phyloP scores from a whole-genome alignment of 1,140 invertebrate genomes.

The Carposina sasakii region DNA sequence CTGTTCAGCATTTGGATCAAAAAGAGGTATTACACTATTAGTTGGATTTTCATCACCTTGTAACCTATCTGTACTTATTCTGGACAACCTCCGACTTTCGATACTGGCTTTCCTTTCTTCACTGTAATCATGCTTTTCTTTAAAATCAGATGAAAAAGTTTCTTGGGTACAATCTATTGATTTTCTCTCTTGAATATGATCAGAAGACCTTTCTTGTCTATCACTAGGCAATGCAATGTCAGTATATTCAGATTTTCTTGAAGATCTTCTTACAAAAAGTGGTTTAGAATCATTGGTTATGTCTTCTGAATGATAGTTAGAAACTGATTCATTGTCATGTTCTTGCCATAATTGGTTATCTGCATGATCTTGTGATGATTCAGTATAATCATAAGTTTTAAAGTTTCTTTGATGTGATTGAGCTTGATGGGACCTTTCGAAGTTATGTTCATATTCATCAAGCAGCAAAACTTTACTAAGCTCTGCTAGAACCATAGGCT shows the following conservation, averaged over 20 bases:
- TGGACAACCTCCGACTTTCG: conserved; percentile 13
- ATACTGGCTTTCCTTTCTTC: conserved; percentile 19
- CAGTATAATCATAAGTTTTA: neutral
- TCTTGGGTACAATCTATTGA: too few species aligned
- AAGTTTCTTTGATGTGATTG: conserved; percentile 18
- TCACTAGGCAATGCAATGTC: too few species aligned
- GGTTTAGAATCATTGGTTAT: conserved; percentile 17
- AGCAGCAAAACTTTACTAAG: conserved; percentile 54
- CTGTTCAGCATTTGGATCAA: conserved; percentile 38
- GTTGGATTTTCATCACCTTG: conserved; percentile 8
- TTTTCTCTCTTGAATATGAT: too few species aligned
- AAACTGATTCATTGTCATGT: conserved; percentile 21
- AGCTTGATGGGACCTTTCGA: conserved; percentile 17
- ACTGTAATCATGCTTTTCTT: too few species aligned
- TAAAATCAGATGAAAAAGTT: too few species aligned
- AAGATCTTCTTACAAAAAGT: conserved; percentile 36
- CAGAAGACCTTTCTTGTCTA: too few species aligned
- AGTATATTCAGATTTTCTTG: conserved; percentile 34
- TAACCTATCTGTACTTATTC: conserved; percentile 6
- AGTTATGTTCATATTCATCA: conserved; percentile 42
- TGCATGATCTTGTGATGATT: too few species aligned
- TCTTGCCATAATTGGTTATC: conserved; percentile 24
- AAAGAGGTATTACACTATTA: conserved; percentile 26
- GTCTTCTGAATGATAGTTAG: conserved; percentile 22
- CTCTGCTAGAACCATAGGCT: conserved; percentile 62